A percentile compares a stretch with the other conserved stretches of the same genome.
phyloP scores from a whole-genome alignment of 2,888 invertebrate species.

The Rhopalosiphum nymphaeae region DNA sequence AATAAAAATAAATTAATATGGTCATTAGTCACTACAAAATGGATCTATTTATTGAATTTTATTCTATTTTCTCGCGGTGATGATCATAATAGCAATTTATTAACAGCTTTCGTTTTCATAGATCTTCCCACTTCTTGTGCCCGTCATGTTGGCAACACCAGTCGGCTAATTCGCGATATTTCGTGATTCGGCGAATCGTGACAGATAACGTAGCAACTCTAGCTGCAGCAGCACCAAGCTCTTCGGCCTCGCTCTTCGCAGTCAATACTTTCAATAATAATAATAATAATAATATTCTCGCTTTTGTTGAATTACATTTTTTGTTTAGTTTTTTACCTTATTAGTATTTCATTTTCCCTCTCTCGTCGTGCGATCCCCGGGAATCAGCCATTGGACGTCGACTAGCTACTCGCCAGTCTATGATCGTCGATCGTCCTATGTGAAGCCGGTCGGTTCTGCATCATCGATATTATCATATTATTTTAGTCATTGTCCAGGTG shows the following conservation, averaged over 20 bases:
- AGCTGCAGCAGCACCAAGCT: neutral
- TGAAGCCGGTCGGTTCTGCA: conserved; percentile 13
- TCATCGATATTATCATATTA: neutral
- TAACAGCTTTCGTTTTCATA: neutral
- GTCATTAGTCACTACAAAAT: too few species aligned
- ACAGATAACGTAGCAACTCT: conserved; percentile 47
- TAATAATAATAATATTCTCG: neutral
- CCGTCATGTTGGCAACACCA: conserved; percentile 41
- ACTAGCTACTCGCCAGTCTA: neutral
- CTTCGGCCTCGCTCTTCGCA: neutral
- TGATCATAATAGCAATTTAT: neutral
- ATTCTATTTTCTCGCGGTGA: neutral
- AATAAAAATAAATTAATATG: neutral
- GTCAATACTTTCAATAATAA: neutral
- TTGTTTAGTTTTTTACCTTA: conserved; percentile 30
- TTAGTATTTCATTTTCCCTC: neutral
- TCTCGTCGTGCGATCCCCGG: neutral
- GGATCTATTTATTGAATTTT: too few species aligned
- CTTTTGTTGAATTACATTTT: neutral
- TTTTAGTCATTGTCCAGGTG: conserved; percentile 14
- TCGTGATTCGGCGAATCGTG: conserved; percentile 46
- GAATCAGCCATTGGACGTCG: neutral
- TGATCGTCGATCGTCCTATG: neutral
- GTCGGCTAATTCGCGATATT: conserved; percentile 49
- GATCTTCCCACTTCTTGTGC: neutral